Base-by-base conservation (phyloP, 2,797 vertebrate species). In the Podarcis siculus region DNA sequence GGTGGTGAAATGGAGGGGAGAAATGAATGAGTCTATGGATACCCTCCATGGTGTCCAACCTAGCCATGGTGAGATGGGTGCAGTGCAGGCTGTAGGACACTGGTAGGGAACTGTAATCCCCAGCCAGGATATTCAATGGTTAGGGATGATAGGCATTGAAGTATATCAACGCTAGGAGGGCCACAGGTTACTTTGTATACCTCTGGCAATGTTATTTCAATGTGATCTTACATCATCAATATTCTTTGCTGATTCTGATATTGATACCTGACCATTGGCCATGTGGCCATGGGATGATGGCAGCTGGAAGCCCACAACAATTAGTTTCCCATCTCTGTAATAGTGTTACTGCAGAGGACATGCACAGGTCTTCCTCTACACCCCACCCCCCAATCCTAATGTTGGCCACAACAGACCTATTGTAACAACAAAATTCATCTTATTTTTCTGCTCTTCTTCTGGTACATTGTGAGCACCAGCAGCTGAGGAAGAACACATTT, bases 401-500 rank as follows among this genome's bases (percentile, higher is more conserved):
- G 27, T 21, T 37, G 8, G 32, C 71, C 42, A 49, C 25, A 82
- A 82, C 55, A 13, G 35, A 8, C 35, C 23, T 66, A 87, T 12
- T n/a, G 21, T 5, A 30, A 55, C 75, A 79, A 32, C 21, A 83
- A 45, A 83, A 78, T 4, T 39, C 30, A 21, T 35, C 25, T 39
- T 42, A 23, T 32, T 45, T 32, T 19, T 0, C 42, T 67, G 86
- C 37, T 85, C 86, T 79, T 35, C 83, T 83, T 84, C 66, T 55
- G 89, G 81, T 37, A 3, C 90, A 2, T 19, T 73, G 83, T 8
- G 84, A 92, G 92, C 4, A 64, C 71, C 81, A 92, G 82, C 89
- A 94, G 91, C 69, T 73, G 89, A 81, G 92, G 93, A 82, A 90
- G 92, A 92, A 84, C 87, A 95, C 89, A 93, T 93, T 95, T 89